Evolutionary conservation across 2,113 vertebrate species (phyloP).

Genomic region (Acrocephalus arundinaceus): DNA sequence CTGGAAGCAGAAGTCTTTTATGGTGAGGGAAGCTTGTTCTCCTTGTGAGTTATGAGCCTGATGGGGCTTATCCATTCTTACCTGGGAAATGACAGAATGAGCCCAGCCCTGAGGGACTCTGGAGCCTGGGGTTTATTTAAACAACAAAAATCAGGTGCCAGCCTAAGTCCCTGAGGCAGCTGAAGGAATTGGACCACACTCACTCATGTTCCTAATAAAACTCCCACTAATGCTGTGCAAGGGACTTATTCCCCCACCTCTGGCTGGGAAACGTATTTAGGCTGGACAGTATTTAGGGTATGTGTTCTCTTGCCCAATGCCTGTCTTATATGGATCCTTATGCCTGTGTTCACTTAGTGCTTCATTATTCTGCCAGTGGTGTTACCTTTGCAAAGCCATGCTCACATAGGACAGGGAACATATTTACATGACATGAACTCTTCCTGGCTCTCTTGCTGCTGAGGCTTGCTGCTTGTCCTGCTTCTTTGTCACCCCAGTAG

Average conservation of each 20-base stretch:
- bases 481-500: background rate
- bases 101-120: background rate
- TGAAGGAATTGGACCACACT: background rate
- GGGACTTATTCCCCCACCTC: background rate
- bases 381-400: background rate
- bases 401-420: background rate
- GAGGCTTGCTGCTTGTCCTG: accelerated
- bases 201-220: background rate
- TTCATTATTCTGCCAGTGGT: background rate
- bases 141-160: background rate
- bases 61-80: background rate
- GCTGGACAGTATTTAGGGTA: background rate
- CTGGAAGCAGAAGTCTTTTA: background rate
- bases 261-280: background rate
- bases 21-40: background rate
- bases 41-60: background rate
- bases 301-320: background rate
- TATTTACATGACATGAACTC: background rate
- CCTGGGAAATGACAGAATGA: background rate
- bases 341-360: background rate
- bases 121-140: background rate
- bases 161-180: background rate
- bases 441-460: background rate
- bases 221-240: background rate
- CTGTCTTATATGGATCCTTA: background rate